Base-by-base conservation (phyloP, 2,113 vertebrate species). In the Lagopus muta region DNA sequence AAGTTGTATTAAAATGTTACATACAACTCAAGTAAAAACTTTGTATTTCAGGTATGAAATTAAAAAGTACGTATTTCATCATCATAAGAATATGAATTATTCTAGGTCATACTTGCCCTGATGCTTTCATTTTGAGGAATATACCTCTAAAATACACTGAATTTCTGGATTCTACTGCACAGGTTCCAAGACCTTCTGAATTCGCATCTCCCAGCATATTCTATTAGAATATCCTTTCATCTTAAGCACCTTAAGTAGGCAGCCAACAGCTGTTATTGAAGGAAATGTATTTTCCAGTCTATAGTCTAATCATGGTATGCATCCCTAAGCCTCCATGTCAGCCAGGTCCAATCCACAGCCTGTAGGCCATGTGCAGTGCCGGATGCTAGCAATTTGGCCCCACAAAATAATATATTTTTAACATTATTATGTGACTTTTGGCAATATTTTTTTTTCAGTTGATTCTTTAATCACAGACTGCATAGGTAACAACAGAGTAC, bases 121-220 rank as follows among this genome's bases (percentile, higher is more conserved):
- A 34, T 15, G 43, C 3, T 1, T 1, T 32, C 12, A 55, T 61
- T 80, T 48, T 66, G 18, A 75, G 54, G 25, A 60, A 21, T 16
- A 42, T 30, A n/a, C 6, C 13, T 83, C 24, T 60, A 24, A 7
- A 52, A 34, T 15, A 14, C 8, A 28, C 8, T 47, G 17, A 21
- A 5, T 32, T 38, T 3, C 32, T 1, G 4, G 4, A 5, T 43
- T 71, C 21, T 18, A 10, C 2, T 18, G 4, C 19, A 32, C 6
- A 5, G 14, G 3, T 83, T 14, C 48, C 76, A 16, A 67, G 10
- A 60, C 6, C 16, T 21, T 71, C n/a, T 61, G 32, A 48, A 55
- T 54, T 66, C 27, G 19, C 5, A 32, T 61, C 22, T 67, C 18
- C 25, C 43, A 57, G 22, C 2, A 50, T 25, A 50, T 13, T n/a